phyloP scores from a whole-genome alignment of 2,888 invertebrate species.

The Aleiodes alternator region DNA sequence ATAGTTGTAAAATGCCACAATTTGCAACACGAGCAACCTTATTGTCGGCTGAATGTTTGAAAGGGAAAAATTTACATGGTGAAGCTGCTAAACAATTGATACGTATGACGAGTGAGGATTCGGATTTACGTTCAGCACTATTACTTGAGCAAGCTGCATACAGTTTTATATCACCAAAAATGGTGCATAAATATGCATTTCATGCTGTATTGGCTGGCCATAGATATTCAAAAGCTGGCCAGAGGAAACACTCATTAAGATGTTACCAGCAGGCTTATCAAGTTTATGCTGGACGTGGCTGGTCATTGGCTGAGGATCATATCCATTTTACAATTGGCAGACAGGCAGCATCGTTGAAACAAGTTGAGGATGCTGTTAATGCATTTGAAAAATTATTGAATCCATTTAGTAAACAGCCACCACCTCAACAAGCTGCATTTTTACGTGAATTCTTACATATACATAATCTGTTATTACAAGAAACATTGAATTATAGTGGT shows the following conservation, averaged over 20 bases:
- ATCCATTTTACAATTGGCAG: constrained; percentile 96
- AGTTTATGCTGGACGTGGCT: constrained; percentile 86
- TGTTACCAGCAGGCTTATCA: constrained; percentile 95
- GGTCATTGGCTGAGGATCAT: constrained; percentile 96
- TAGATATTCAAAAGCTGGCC: constrained; percentile 94
- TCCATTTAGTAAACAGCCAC: constrained; percentile 83
- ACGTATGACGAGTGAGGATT: constrained; percentile 97
- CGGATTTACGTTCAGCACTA: constrained; percentile 95
- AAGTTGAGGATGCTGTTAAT: constrained; percentile 82
- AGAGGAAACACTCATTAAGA: constrained; percentile 92
- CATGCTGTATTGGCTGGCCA: constrained; percentile 98
- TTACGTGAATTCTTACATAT: constrained; percentile 91
- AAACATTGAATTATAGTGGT: constrained; percentile 67
- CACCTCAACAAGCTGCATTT: constrained; percentile 87
- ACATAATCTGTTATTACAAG: constrained; percentile 78
- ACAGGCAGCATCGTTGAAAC: constrained; percentile 89
- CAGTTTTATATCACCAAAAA: constrained; percentile 87
- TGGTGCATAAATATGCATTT: constrained; percentile 96
- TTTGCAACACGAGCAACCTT: constrained; percentile 95
- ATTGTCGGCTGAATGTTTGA: constrained; percentile 91
- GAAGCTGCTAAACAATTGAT: constrained; percentile 98
- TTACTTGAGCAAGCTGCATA: constrained; percentile 96
- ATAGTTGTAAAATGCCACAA: constrained; percentile 93
- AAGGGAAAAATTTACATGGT: constrained; percentile 85
- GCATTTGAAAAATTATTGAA: constrained; percentile 88